Base-by-base conservation (phyloP, 2,113 vertebrate species). In the Cryptomyrus ogoouensis region DNA sequence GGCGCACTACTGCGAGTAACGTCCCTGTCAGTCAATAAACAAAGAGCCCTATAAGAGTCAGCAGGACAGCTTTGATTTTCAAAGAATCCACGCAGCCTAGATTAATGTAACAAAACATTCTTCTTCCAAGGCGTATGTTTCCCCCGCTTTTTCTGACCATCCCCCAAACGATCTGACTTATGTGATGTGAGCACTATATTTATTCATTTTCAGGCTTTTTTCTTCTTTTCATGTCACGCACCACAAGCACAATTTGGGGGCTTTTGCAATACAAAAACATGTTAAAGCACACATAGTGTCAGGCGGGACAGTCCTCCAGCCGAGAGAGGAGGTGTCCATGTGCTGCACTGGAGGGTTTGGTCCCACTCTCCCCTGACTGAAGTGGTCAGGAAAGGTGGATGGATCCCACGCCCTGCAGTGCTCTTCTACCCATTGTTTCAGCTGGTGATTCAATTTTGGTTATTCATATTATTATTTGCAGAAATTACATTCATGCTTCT, bases 211-310 rank as follows among this genome's bases (percentile, higher is more conserved):
- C 88, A 87, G 85, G 74, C 62, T 6, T 70, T 70, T 70, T 31
- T 70, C 62, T 31, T 70, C 12, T 70, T 31, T 31, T 70, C n/a
- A 27, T 31, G 62, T 70, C n/a, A 92, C 91, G 91, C 93, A 93
- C 91, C 83, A 93, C 92, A 93, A 93, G 94, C 92, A 93, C 91
- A 93, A 91, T 93, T 88, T 93, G 90, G 91, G 93, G 90, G 89
- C 89, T 93, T 93, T 94, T 93, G 93, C 91, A 3, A 21, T 9
- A 44, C 19, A 8, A 46, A 17, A 83, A 24, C 6, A 19, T 24
- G 35, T 46, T 42, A 5, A 83, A 83, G 44, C 44, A 12, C 2
- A 27, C 21, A 83, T 9, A 47, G 83, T 42, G 46, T 47, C 44
- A 21, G 80, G 80, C 9, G 17, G 39, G 31, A 19, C 19, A 19